Base-by-base conservation (phyloP, 2,888 invertebrate genomes). In the Calameuta idolon region DNA sequence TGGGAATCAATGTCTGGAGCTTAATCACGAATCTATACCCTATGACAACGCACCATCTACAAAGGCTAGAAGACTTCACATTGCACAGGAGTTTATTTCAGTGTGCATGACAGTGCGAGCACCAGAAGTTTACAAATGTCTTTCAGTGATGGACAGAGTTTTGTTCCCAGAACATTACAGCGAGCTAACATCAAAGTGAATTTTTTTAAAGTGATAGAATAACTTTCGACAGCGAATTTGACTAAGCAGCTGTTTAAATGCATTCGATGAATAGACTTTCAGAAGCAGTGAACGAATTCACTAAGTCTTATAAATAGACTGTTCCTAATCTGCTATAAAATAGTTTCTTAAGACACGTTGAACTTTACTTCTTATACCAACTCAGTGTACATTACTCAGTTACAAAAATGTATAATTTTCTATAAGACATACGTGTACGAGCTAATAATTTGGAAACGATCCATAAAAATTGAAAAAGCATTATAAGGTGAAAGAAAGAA, bases 51-150 rank as follows among this genome's bases (percentile, higher is more conserved):
- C 33, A 71, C 69, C 69, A 31, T 73, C 81, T 3, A 11, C 37
- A n/a, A 77, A 79, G 74, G 74, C 79, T 1, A 35, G 73, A 0
- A 77, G 69, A 35, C 77, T 76, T 23, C 79, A 79, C n/a, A 15
- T 68, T n/a, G 75, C 23, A 35, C 55, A 81, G 5, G 74, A 83
- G 75, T 30, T 83, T 55, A 84, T 84, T 74, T 83, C 83, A 34
- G 68, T 78, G 71, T 84, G 84, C 34, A 40, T 84, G 75, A 76
- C 75, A 73, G 79, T 79, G 34, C 75, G 80, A 2, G 35, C 71
- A 9, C 69, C 74, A 12, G 81, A 81, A 37, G 75, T 77, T 12
- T 75, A 80, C 69, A 79, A 81, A 30, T 84, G 83, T 69, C 75
- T 81, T n/a, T 69, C n/a, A 2, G 74, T 37, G 73, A 76, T 84